Conservation (phyloP, 2,888 invertebrate species). For the Drosophila mayaguana region DNA sequence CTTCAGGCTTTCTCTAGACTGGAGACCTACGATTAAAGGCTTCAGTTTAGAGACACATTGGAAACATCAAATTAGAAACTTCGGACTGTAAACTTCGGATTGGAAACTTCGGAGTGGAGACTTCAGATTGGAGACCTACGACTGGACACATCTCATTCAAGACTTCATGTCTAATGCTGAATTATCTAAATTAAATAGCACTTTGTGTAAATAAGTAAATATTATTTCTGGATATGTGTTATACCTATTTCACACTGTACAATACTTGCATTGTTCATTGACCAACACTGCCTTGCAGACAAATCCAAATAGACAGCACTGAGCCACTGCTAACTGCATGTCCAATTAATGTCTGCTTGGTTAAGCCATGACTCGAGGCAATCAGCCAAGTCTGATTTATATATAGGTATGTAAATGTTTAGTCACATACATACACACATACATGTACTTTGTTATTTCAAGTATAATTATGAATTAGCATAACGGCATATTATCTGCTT, state of each 20-base stretch:
- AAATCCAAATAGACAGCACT: background rate
- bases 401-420: background rate
- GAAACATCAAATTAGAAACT: background rate
- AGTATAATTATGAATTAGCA: slow-evolving; percentile 34
- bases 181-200: too few relatives aligned
- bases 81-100: too few relatives aligned
- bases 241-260: too few relatives aligned
- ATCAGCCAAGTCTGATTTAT: background rate
- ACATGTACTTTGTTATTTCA: background rate
- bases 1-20: background rate
- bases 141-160: too few relatives aligned
- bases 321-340: background rate
- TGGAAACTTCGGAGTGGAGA: too few relatives aligned
- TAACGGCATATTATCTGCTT: slow-evolving; percentile 23
- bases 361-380: background rate
- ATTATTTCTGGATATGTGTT: too few relatives aligned
- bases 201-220: too few relatives aligned
- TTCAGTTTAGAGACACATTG: background rate
- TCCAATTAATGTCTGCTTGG: slow-evolving; percentile 7
- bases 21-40: background rate
- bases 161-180: too few relatives aligned
- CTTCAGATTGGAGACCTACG: too few relatives aligned
- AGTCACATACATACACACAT: background rate
- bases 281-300: background rate
- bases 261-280: background rate